Percentiles rank a stretch among this genome's conserved stretches.
phyloP scores from a whole-genome alignment of 2,113 vertebrate genomes.

The Brachyhypopomus gauderio region DNA sequence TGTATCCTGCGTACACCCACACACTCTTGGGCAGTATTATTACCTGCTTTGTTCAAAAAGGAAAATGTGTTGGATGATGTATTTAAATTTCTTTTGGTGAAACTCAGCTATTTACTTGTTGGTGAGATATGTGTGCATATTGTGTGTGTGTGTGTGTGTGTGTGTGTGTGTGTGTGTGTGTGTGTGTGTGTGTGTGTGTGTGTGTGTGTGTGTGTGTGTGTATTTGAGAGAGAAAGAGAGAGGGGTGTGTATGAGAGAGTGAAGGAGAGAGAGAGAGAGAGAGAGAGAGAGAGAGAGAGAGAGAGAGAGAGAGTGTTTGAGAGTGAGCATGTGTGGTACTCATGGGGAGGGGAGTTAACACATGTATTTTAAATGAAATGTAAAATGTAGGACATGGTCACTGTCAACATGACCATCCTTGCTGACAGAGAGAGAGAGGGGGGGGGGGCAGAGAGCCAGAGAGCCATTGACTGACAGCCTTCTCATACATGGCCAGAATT shows the following conservation, averaged over 20 bases:
- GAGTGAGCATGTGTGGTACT: neutral
- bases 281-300: too few species aligned
- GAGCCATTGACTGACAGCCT: too few species aligned
- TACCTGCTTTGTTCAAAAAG: neutral
- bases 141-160: neutral
- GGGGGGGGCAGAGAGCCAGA: neutral
- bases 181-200: neutral
- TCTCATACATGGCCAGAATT: too few species aligned
- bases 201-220: neutral
- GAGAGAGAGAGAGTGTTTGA: neutral
- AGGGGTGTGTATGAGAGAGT: too few species aligned
- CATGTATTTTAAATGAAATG: conserved; percentile 67
- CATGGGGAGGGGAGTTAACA: conserved; percentile 18
- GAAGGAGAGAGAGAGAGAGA: too few species aligned
- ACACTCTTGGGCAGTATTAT: neutral
- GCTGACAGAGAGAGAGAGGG: neutral
- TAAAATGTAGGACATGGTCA: conserved; percentile 66
- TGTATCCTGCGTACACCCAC: neutral
- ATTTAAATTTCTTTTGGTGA: too few species aligned
- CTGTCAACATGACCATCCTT: conserved; percentile 35
- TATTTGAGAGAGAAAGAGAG: too few species aligned
- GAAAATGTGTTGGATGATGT: too few species aligned
- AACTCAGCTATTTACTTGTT: too few species aligned
- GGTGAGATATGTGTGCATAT: neutral
- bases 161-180: neutral